A percentile compares a stretch with the other conserved stretches of the same genome.
phyloP scores from a whole-genome alignment of 2,797 vertebrate genomes.

The Poecile montanus region DNA sequence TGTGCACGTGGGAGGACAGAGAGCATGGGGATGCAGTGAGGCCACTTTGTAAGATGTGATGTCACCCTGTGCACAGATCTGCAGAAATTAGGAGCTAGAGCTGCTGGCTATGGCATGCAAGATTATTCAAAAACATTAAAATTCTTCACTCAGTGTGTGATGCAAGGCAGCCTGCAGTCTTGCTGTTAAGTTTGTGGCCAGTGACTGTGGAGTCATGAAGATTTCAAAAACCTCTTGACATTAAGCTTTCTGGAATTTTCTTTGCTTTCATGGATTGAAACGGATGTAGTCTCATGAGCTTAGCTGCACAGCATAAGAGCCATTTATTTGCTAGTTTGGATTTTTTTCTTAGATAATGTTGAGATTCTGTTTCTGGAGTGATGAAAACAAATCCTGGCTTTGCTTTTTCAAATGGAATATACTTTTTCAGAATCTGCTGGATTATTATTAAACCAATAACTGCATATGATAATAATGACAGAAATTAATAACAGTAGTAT shows the following conservation, averaged over 20 bases:
- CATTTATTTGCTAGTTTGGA: neutral
- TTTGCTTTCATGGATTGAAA: neutral
- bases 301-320: neutral
- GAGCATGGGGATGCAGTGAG: neutral
- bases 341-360: neutral
- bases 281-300: neutral
- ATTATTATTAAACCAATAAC: neutral
- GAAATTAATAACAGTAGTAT: neutral
- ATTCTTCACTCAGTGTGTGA: neutral
- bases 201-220: neutral
- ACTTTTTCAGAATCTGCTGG: neutral
- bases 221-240: neutral
- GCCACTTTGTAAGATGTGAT: neutral
- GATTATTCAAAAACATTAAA: neutral
- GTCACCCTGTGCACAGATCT: neutral
- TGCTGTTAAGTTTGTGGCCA: neutral
- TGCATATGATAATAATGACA: neutral
- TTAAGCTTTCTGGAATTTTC: neutral
- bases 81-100: neutral
- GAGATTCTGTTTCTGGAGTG: neutral
- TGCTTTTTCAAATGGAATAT: neutral
- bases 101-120: neutral
- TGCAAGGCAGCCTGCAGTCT: neutral
- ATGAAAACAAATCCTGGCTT: neutral
- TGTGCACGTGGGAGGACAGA: neutral